Conservation (phyloP, 2,888 invertebrate genomes). For the Drosophila macrospina region DNA sequence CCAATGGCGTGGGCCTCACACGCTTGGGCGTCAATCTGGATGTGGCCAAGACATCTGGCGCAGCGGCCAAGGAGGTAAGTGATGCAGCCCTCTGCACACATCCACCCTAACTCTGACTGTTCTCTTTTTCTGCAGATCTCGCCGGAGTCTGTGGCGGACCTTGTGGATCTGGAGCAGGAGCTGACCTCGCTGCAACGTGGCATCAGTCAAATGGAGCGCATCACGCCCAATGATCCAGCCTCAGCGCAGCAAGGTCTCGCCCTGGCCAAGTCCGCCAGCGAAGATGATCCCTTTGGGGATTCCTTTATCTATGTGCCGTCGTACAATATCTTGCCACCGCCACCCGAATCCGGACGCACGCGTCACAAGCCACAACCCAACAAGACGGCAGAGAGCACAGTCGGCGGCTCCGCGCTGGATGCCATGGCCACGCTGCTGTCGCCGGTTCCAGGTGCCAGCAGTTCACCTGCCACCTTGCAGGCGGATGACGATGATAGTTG, state of each 20-base stretch:
- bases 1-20: conserved; percentile 61
- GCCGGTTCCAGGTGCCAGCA: conserved; percentile 49
- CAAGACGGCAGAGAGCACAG: conserved; percentile 72
- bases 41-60: conserved; percentile 63
- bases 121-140: conserved; percentile 78
- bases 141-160: conserved; percentile 90
- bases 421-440: conserved; percentile 67
- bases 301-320: conserved; percentile 88
- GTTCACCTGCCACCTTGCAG: conserved; percentile 63
- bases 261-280: conserved; percentile 85
- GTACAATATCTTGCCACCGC: conserved; percentile 84
- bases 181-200: conserved; percentile 94
- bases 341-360: conserved; percentile 84
- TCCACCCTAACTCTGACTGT: neutral
- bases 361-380: conserved; percentile 81
- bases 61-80: conserved; percentile 72
- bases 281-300: conserved; percentile 90
- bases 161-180: conserved; percentile 95
- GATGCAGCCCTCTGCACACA: fast-evolving
- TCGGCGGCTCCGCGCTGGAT: conserved; percentile 50
- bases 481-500: conserved; percentile 81
- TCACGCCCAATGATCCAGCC: conserved; percentile 90
- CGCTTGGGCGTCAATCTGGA: conserved; percentile 80
- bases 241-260: conserved; percentile 85
- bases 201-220: conserved; percentile 94